phyloP scores from a whole-genome alignment of 2,888 invertebrate genomes.

The Acrobasis consociella region DNA sequence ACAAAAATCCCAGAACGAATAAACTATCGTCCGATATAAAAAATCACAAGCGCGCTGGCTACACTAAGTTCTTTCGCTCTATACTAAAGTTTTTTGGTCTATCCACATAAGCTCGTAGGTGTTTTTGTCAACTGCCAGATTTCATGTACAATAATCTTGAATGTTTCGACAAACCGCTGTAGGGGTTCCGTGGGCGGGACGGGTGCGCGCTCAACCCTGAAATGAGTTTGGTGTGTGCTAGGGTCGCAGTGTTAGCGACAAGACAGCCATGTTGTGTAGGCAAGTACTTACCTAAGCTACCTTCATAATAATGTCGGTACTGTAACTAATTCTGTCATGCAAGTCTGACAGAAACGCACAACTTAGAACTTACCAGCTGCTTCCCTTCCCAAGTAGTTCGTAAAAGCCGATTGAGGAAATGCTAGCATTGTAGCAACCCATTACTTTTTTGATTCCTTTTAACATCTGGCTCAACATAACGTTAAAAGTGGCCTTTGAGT shows the following conservation, averaged over 20 bases:
- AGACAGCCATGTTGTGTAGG: not conserved
- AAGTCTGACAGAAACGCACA: not conserved
- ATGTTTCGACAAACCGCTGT: conserved; percentile 60
- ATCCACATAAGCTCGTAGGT: conserved; percentile 5
- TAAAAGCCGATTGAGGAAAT: too few relatives aligned
- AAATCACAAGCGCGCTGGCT: too few relatives aligned
- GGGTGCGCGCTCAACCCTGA: conserved; percentile 78
- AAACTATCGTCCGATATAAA: too few relatives aligned
- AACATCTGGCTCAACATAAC: too few relatives aligned
- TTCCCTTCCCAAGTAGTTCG: too few relatives aligned
- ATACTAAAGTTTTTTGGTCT: not conserved
- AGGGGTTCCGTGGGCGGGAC: conserved; percentile 48
- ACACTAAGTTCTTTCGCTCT: too few relatives aligned
- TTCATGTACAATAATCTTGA: conserved; percentile 37
- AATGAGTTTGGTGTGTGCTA: conserved; percentile 67
- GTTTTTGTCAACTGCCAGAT: conserved; percentile 25
- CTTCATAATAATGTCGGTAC: not conserved
- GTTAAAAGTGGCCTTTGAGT: too few relatives aligned
- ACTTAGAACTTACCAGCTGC: not conserved
- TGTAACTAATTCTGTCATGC: not conserved
- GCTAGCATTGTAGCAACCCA: too few relatives aligned
- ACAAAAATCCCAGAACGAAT: too few relatives aligned
- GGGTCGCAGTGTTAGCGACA: conserved; percentile 44
- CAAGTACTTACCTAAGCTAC: too few relatives aligned
- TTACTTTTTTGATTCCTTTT: too few relatives aligned